Evolutionary conservation across 2,113 vertebrate species (phyloP).

Genomic region (Platysternon megacephalum): DNA sequence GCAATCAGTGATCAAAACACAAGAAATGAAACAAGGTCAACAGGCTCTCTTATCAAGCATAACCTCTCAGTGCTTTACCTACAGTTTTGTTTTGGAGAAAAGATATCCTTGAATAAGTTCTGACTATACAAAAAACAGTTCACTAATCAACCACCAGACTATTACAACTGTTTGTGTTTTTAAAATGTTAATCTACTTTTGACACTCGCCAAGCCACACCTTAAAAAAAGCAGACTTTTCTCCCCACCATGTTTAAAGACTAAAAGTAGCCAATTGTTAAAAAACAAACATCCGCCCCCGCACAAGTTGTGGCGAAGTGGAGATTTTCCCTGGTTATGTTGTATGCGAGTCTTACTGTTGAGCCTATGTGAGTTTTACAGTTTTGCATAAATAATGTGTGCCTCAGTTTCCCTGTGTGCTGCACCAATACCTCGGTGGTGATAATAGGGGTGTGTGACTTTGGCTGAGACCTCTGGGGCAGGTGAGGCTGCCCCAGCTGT

Average conservation of each 20-base stretch:
- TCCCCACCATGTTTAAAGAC: neutral
- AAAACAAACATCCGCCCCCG: neutral
- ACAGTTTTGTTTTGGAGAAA: slow-evolving; percentile 52
- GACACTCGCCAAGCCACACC: neutral
- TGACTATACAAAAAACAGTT: slow-evolving; percentile 51
- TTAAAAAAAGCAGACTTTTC: neutral
- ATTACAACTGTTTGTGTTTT: neutral
- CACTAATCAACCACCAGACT: neutral
- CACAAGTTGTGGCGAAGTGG: no score
- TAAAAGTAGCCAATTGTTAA: neutral
- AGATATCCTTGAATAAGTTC: slow-evolving; percentile 45
- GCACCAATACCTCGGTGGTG: no score
- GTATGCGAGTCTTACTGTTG: no score
- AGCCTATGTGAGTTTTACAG: no score
- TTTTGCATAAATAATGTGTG: no score
- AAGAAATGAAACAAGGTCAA: slow-evolving; percentile 53
- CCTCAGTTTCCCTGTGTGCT: no score
- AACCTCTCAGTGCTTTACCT: slow-evolving; percentile 67
- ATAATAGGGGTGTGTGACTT: no score
- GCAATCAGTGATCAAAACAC: slow-evolving; percentile 68
- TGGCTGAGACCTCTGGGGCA: no score
- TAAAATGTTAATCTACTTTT: neutral
- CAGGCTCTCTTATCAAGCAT: slow-evolving; percentile 48
- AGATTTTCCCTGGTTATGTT: no score
- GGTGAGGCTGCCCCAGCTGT: no score